These are phyloP conservation scores for Antidorcas marsupialis DNA, from an alignment of 2,113 vertebrate species.

Conservation along the genomic window DNA sequence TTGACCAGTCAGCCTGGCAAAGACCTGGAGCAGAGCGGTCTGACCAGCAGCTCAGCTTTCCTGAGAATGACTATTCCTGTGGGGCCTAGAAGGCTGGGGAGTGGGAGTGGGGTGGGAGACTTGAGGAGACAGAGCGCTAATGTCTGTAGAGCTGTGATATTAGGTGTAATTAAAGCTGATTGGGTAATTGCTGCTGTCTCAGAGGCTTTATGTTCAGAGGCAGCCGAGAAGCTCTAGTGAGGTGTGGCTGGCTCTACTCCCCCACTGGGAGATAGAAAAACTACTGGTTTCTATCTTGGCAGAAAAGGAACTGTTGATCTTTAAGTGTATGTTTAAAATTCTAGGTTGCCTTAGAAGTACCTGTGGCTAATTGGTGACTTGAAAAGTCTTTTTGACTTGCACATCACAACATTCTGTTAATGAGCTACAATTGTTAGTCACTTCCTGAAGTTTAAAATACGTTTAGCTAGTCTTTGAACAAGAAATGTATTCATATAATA, in stretches of 20 bases:
- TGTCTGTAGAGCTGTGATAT: neutral
- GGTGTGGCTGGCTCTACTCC: neutral
- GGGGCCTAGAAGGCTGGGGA: neutral
- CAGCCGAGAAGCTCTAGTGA: slow-evolving; percentile 10
- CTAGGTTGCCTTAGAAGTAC: slow-evolving; percentile 16
- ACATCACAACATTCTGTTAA: slow-evolving; percentile 36
- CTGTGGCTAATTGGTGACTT: slow-evolving; percentile 50
- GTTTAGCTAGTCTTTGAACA: neutral
- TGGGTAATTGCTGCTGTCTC: slow-evolving; percentile 54
- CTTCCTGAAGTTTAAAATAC: neutral
- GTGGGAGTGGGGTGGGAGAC: neutral
- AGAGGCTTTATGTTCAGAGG: slow-evolving; percentile 7
- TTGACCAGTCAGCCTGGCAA: neutral
- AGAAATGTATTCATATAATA: neutral
- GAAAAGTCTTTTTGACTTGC: slow-evolving; percentile 51
- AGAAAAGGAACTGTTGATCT: slow-evolving; percentile 44
- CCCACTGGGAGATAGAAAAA: neutral
- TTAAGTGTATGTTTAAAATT: slow-evolving; percentile 48
- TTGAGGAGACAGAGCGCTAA: neutral
- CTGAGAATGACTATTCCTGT: neutral
- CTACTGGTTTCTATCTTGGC: slow-evolving; percentile 21
- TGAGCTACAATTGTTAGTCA: slow-evolving; percentile 33
- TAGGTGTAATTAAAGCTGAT: slow-evolving; percentile 53
- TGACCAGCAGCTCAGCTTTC: neutral
- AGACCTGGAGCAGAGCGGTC: neutral